Conservation (phyloP, 1,140 invertebrate species). For the Holcopasites calliopsidis region DNA sequence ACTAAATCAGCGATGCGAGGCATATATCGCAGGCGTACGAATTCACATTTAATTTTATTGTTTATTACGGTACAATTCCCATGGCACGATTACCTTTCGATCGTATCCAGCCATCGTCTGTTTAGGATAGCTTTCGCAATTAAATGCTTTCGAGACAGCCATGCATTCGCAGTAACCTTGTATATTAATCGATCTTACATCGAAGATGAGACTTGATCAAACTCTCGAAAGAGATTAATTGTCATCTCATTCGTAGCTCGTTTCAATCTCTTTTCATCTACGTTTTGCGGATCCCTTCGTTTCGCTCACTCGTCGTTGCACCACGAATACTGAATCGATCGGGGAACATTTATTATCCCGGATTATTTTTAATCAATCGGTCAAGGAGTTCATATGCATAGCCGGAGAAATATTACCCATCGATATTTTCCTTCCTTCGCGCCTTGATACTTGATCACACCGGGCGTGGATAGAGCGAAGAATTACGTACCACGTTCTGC, state of each 20-base stretch:
- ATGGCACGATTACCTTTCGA: neutral
- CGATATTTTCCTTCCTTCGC: neutral
- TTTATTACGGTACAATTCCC: neutral
- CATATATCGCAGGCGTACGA: too few relatives aligned
- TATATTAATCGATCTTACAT: neutral
- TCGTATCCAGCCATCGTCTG: neutral
- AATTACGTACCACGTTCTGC: neutral
- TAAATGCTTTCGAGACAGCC: too few relatives aligned
- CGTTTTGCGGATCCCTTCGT: neutral
- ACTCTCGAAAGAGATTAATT: constrained; percentile 46
- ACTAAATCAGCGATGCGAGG: too few relatives aligned
- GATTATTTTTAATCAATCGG: constrained; percentile 19
- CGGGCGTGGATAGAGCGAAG: neutral
- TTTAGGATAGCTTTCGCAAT: neutral
- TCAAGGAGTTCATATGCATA: constrained; percentile 15
- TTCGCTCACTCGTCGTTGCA: neutral
- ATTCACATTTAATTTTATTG: too few relatives aligned
- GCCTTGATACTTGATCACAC: neutral
- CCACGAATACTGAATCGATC: constrained; percentile 36
- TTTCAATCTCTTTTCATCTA: neutral
- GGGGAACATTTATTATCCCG: constrained; percentile 15
- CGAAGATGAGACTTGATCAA: constrained; percentile 24
- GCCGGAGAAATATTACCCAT: neutral
- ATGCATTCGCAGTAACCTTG: constrained; percentile 16
- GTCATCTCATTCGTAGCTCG: constrained; percentile 21